Evolutionary conservation across 2,888 invertebrate genomes (phyloP), one percentile per base, ranked within the genome.

Genomic region (Platerodrilus igneus): DNA sequence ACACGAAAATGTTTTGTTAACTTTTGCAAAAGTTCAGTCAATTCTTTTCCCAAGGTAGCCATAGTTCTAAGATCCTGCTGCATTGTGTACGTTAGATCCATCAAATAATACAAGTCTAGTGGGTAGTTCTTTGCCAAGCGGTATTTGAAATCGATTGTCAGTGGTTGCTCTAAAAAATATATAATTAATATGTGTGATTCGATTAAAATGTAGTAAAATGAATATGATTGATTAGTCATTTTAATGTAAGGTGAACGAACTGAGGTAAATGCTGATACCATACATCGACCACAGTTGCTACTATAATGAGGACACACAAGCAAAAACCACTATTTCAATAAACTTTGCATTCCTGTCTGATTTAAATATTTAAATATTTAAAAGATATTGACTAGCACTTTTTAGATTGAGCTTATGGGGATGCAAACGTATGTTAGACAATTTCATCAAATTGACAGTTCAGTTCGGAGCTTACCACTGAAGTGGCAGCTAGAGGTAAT

Each of bases 61-160:
- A 93, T 66, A 2, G 87, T 88, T 43, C 82, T 76, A 59, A 89
- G 84, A 64, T 92, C 90, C 51, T 88, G 85, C 58, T 77, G 76
- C 94, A 93, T 93, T 2, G 91, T 88, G 72, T 83, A 82, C 2
- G 92, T 91, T 39, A 92, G 72, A 64, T 93, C 93, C 86, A 93
- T 91, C 52, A 94, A 71, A 58, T 88, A 90, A 67, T 93, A 94
- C 23, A 93, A 71, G 63, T 93, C 93, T 23, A 94, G 73, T 4
- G 84, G 84, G 59, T 91, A 90, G 64, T 94, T 87, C 63, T 81
- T 79, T 6, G 90, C 88, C 32, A 87, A 82, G 33, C 83, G 73
- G 58, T 81, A 86, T n/a, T 73, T 68, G 48, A 86, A 73, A 47
- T 75, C 70, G 25, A 86, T 65, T 48, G 72, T 76, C 52, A 75